Conservation (phyloP, 1,140 invertebrate species). For the Drosophila pruinosa region DNA sequence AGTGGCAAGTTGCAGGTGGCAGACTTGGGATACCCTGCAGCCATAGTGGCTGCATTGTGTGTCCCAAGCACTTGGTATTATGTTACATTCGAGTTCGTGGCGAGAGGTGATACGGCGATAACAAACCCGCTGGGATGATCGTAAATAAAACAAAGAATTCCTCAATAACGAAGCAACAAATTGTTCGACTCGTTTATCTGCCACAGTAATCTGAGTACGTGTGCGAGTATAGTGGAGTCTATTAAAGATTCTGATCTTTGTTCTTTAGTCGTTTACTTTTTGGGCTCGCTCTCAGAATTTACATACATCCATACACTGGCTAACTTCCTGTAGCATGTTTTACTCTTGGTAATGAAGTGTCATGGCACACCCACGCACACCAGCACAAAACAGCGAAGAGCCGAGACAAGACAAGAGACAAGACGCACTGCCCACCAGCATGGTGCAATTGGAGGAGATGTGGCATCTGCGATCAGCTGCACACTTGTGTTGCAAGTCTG, state of each 20-base stretch:
- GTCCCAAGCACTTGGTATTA: slow-evolving; percentile 47
- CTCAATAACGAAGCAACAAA: slow-evolving; percentile 59
- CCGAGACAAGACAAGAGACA: neutral
- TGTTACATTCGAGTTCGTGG: slow-evolving; percentile 46
- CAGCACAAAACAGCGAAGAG: no score
- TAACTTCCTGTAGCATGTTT: slow-evolving; percentile 32
- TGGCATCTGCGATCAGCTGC: neutral
- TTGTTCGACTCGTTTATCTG: slow-evolving; percentile 53
- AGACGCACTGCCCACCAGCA: slow-evolving; percentile 17
- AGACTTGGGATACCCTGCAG: neutral
- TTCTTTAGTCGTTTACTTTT: neutral
- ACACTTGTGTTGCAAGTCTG: slow-evolving; percentile 27
- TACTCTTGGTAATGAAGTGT: slow-evolving; percentile 59
- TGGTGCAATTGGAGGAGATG: slow-evolving; percentile 2
- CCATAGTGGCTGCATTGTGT: slow-evolving; percentile 9
- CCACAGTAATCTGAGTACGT: slow-evolving; percentile 65
- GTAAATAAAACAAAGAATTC: slow-evolving; percentile 52
- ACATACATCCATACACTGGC: slow-evolving; percentile 20
- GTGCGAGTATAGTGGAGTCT: slow-evolving; percentile 36
- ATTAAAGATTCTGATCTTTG: slow-evolving; percentile 46
- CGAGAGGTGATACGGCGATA: neutral
- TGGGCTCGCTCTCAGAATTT: neutral
- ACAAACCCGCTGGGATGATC: slow-evolving; percentile 21
- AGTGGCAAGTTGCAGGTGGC: slow-evolving; percentile 5
- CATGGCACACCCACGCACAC: slow-evolving; percentile 35